Evolutionary conservation across 2,113 vertebrate species (phyloP), one percentile per base, ranked within the genome.

Genomic region (Boulengeromyrus knoepffleri): DNA sequence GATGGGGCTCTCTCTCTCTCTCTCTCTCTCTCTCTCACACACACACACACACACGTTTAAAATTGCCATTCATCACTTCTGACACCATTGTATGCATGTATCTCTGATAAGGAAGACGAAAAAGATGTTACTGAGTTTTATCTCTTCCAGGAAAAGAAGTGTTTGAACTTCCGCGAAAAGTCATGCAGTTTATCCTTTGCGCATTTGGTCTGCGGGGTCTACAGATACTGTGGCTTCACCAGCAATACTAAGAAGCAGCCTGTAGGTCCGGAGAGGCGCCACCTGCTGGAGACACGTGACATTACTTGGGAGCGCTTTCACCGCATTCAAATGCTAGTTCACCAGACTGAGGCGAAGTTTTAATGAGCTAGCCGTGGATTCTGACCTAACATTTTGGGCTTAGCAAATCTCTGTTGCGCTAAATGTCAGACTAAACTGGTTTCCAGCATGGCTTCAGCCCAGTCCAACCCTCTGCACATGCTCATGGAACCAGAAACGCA

Each of bases 81-180:
- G 93, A 93, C 92, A 92, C 93, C 91, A 92, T 42, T 91, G 89
- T 92, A 87, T 89, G 90, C 90, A 91, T 92, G 92, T 88, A 92
- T 89, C 94, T 95, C 95, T 95, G 95, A 96, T 95, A 92, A 95
- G 91, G 94, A 95, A 96, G 93, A 95, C 95, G 96, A 96, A 94
- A 97, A 96, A 96, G 94, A 96, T 93, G 95, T 95, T 96, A 96
- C 95, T 93, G 93, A 91, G 89, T 89, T 89, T 93, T 93, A 93
- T 94, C 95, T 95, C 94, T 97, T 96, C 96, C 96, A 97, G 96
- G 96, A 97, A 97, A 96, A 95, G 93, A 96, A 93, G 93, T 94
- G 91, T 92, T 90, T 92, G 91, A 93, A 93, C 94, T 97, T 97
- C 96, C 96, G 95, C 94, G 95, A 96, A 97, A 93, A 90, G 66